These are phyloP conservation scores for Torymus texanus DNA, from an alignment of 2,888 invertebrate species.

Conservation along the genomic window DNA sequence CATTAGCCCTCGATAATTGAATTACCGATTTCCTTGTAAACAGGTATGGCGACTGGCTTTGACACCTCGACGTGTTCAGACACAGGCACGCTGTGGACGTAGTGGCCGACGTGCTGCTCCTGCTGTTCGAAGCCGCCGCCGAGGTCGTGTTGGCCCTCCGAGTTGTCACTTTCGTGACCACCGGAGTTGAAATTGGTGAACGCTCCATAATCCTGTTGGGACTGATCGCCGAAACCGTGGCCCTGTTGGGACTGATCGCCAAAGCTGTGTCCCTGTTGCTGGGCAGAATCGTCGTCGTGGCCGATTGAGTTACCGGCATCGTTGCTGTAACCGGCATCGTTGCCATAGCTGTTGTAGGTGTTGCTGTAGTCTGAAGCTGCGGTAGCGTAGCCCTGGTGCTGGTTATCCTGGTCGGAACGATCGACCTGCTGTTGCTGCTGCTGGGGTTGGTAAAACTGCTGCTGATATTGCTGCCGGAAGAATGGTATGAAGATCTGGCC, in stretches of 20 bases:
- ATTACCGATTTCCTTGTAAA: slow-evolving; percentile 81
- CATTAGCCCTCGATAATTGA: slow-evolving; percentile 6
- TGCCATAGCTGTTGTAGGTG: slow-evolving; percentile 55
- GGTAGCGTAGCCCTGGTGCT: slow-evolving; percentile 62
- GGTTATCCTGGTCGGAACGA: slow-evolving; percentile 70
- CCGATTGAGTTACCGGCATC: slow-evolving; percentile 67
- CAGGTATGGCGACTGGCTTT: slow-evolving; percentile 81
- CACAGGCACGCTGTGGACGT: slow-evolving; percentile 77
- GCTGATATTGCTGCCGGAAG: slow-evolving; percentile 49
- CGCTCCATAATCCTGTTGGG: slow-evolving; percentile 44
- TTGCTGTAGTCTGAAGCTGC: slow-evolving; percentile 53
- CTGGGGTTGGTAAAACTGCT: slow-evolving; percentile 23
- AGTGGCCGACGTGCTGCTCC: slow-evolving; percentile 63
- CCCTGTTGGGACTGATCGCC: slow-evolving; percentile 45
- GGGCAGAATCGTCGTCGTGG: slow-evolving; percentile 52
- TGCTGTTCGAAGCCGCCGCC: slow-evolving; percentile 44
- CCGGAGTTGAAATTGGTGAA: slow-evolving; percentile 29
- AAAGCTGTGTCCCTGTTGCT: slow-evolving; percentile 65
- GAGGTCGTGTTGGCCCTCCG: slow-evolving; percentile 24
- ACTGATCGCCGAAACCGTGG: slow-evolving; percentile 58
- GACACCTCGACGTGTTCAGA: slow-evolving; percentile 83
- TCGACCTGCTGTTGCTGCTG: slow-evolving; percentile 60
- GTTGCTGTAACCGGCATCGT: no score
- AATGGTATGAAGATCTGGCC: slow-evolving; percentile 62
- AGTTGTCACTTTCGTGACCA: slow-evolving; percentile 11